Conservation (phyloP, 2,888 invertebrate species). For the Norana najaformis region DNA sequence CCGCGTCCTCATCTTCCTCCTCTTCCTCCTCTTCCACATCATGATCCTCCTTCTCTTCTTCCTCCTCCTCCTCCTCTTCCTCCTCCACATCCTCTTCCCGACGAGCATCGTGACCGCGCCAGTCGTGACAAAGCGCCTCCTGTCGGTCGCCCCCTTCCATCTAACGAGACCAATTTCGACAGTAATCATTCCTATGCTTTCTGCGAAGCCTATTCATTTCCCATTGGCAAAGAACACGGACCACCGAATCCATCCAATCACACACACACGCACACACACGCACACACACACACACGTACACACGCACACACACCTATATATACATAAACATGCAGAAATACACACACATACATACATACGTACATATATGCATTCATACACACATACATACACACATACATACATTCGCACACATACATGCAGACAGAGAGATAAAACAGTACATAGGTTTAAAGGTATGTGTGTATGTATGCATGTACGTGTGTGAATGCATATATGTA, state of each 20-base stretch:
- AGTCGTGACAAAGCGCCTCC: neutral
- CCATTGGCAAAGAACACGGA: neutral
- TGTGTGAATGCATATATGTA: no score
- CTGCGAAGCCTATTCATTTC: constrained; percentile 1
- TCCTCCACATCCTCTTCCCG: neutral
- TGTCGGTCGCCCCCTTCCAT: neutral
- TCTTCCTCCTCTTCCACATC: neutral
- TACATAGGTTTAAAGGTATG: no score
- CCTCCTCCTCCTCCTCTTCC: neutral
- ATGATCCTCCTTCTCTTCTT: no score
- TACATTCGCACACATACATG: neutral
- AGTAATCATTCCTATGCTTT: neutral
- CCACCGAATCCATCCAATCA: neutral
- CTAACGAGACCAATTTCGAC: neutral
- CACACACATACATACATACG: neutral
- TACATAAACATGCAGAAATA: no score
- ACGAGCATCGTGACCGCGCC: neutral
- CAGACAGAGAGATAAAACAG: no score
- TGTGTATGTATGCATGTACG: no score
- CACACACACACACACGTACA: no score
- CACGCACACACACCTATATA: no score
- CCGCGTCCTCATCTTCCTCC: neutral
- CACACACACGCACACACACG: neutral
- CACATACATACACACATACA: neutral
- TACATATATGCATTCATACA: neutral